These are phyloP conservation scores for Xestia sexstrigata DNA, from an alignment of 2,888 invertebrate species.

Conservation along the genomic window DNA sequence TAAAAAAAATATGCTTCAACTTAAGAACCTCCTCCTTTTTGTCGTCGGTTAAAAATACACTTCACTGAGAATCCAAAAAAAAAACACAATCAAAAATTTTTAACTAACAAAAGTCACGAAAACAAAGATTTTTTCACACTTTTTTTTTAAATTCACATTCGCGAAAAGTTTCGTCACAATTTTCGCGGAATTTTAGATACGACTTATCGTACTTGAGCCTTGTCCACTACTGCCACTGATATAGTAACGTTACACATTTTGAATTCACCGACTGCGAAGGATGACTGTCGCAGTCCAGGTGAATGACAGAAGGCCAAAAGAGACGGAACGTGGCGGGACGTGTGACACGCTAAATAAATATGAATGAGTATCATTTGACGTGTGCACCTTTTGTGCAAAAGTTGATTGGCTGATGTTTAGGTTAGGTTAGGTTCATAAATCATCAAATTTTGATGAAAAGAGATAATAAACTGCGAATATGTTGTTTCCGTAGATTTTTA, in stretches of 20 bases:
- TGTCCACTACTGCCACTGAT: slow-evolving; percentile 65
- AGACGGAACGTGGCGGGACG: background rate
- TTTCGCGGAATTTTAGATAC: slow-evolving; percentile 43
- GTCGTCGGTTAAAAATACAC: slow-evolving; percentile 2
- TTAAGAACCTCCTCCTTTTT: background rate
- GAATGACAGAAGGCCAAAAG: slow-evolving; percentile 54
- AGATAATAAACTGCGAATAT: background rate
- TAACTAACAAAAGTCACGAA: slow-evolving; percentile 20
- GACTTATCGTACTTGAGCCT: slow-evolving; percentile 66
- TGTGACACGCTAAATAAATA: slow-evolving; percentile 29
- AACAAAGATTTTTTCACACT: slow-evolving; percentile 11
- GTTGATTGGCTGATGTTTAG: background rate
- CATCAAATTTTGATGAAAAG: background rate
- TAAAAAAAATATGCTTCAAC: background rate
- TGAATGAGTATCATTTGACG: slow-evolving; percentile 24
- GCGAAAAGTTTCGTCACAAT: slow-evolving; percentile 19
- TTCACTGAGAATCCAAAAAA: slow-evolving; percentile 1
- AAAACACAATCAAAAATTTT: background rate
- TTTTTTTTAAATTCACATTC: slow-evolving; percentile 9
- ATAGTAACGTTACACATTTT: slow-evolving; percentile 62
- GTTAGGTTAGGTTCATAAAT: too few relatives aligned
- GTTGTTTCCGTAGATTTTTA: background rate
- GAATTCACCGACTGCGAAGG: slow-evolving; percentile 45
- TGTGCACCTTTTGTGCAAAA: slow-evolving; percentile 5
- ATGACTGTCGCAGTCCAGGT: slow-evolving; percentile 44